Evolutionary conservation across 1,140 invertebrate species (phyloP).

Genomic region (Drosophila pallidifrons): DNA sequence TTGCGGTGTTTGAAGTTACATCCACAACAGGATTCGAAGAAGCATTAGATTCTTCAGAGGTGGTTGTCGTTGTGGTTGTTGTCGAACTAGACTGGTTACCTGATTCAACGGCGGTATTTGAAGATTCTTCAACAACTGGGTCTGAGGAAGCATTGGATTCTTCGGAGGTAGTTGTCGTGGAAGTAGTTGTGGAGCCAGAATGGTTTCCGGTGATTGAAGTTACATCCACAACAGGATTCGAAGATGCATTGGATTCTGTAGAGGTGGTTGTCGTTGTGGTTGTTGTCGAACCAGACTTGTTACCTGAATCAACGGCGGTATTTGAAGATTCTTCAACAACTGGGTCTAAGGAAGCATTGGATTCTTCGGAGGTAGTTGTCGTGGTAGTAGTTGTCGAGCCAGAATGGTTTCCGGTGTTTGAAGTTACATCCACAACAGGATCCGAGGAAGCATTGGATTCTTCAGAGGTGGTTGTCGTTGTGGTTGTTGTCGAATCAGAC

Average conservation of each 20-base stretch:
- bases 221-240: not conserved
- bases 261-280: conserved; percentile 17
- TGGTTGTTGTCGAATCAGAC: conserved; percentile 12
- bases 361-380: no score
- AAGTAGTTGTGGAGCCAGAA: conserved; percentile 16
- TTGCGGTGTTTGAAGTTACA: not conserved
- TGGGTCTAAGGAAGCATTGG: no score
- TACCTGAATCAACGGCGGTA: no score
- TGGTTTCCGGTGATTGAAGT: conserved; percentile 4
- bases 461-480: conserved; percentile 14
- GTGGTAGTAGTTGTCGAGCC: no score
- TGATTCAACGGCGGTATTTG: not conserved
- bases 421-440: not conserved
- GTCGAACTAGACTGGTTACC: conserved; percentile 3
- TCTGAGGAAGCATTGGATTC: not conserved
- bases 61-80: conserved; percentile 6
- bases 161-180: not conserved
- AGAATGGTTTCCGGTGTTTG: no score
- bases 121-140: not conserved
- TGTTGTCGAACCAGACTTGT: conserved; percentile 6
- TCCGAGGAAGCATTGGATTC: no score
- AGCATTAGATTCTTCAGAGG: not conserved
- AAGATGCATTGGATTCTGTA: no score
- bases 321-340: no score
- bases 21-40: not conserved